A percentile compares a stretch with the other conserved stretches of the same genome.
These are phyloP conservation scores for Pandion haliaetus DNA, from an alignment of 2,113 vertebrate genomes.

Conservation along the genomic window DNA sequence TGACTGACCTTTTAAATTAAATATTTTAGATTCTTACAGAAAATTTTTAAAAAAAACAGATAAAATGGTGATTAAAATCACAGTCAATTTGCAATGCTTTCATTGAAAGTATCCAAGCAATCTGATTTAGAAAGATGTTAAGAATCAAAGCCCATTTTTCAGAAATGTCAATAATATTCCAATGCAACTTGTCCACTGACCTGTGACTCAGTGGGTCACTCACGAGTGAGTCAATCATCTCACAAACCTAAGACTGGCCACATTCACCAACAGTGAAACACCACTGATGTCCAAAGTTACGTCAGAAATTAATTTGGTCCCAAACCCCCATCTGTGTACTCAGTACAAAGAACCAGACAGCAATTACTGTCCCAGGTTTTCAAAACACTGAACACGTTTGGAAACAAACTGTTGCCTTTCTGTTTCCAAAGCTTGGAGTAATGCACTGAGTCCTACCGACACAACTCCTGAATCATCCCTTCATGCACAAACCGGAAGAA, in stretches of 20 bases:
- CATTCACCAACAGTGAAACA: neutral
- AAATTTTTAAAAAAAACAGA: neutral
- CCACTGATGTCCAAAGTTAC: neutral
- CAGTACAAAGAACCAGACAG: neutral
- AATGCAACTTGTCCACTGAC: conserved; percentile 10
- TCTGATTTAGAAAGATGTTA: conserved; percentile 6
- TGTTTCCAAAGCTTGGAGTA: conserved; percentile 1
- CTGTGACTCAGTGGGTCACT: neutral
- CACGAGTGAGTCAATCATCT: neutral
- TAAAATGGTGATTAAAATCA: conserved; percentile 60
- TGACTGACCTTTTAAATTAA: neutral
- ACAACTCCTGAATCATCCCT: neutral
- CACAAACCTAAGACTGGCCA: conserved; percentile 22
- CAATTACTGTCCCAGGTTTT: neutral
- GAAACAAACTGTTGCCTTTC: neutral
- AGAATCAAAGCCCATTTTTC: conserved; percentile 32
- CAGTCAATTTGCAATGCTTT: conserved; percentile 57
- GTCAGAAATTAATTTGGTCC: neutral
- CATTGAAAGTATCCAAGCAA: conserved; percentile 65
- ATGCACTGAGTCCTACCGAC: neutral
- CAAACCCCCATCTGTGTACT: neutral
- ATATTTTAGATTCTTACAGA: conserved; percentile 8
- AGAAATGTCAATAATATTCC: conserved; percentile 12
- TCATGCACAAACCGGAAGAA: neutral
- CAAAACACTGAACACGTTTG: neutral